Conservation (phyloP, 2,113 vertebrate species). For the Hucho hucho region DNA sequence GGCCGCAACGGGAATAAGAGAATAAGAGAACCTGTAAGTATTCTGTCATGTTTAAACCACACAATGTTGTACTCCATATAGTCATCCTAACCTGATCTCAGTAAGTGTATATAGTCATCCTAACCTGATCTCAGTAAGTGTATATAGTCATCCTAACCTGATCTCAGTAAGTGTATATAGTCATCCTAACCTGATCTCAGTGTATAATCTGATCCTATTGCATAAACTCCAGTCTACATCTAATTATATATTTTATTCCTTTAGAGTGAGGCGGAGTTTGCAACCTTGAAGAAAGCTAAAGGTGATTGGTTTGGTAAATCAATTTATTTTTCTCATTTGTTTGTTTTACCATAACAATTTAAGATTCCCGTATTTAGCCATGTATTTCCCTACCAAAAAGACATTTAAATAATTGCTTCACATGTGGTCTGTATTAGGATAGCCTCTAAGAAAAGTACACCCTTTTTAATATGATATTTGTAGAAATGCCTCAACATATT, state of each 20-base stretch:
- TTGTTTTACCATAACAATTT: neutral
- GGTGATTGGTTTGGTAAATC: conserved; percentile 76
- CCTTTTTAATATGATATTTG: neutral
- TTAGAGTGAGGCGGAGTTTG: conserved; percentile 87
- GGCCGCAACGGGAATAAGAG: conserved; percentile 83
- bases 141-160: neutral
- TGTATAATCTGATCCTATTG: conserved; percentile 6
- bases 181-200: neutral
- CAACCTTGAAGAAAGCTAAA: conserved; percentile 89
- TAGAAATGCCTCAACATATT: neutral
- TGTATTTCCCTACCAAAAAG: neutral
- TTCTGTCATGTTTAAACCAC: neutral
- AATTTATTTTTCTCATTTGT: neutral
- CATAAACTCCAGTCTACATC: neutral
- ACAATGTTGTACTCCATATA: too few relatives aligned
- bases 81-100: too few relatives aligned
- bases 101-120: neutral
- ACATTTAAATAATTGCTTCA: neutral
- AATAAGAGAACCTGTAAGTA: conserved; percentile 85
- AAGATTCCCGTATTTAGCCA: neutral
- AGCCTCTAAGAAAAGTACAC: too few relatives aligned
- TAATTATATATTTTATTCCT: conserved; percentile 25
- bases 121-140: neutral
- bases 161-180: neutral
- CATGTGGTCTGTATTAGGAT: neutral